These are phyloP conservation scores for Hipposideros larvatus DNA, from an alignment of 2,797 vertebrate genomes.

Conservation along the genomic window DNA sequence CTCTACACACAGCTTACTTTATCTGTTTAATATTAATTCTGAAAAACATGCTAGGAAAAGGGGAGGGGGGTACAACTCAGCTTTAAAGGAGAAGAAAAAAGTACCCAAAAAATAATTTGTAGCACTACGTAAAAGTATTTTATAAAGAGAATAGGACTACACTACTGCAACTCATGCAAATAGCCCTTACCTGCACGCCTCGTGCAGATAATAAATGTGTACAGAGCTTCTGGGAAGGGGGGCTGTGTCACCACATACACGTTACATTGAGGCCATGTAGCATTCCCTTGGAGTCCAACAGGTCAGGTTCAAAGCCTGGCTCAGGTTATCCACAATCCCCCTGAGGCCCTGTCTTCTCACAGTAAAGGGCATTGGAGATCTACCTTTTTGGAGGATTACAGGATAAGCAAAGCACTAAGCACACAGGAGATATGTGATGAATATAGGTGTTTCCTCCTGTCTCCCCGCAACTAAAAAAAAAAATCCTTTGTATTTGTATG, in stretches of 20 bases:
- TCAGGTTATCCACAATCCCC: neutral
- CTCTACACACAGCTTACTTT: neutral
- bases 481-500: neutral
- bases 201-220: neutral
- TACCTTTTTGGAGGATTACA: neutral
- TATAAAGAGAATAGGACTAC: neutral
- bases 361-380: neutral
- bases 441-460: neutral
- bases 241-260: neutral
- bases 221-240: neutral
- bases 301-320: neutral
- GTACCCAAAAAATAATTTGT: neutral
- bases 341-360: neutral
- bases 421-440: neutral
- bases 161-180: neutral
- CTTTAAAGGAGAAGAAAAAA: conserved; percentile 3
- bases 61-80: neutral
- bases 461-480: fast-evolving
- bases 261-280: neutral
- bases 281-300: neutral
- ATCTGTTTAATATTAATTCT: conserved; percentile 35
- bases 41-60: neutral
- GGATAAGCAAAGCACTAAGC: neutral
- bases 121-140: neutral
- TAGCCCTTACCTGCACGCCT: neutral